A percentile compares a stretch with the other conserved stretches of the same genome.
Evolutionary conservation across 2,888 invertebrate genomes (phyloP).

Genomic region (Drosophila mayaguana): DNA sequence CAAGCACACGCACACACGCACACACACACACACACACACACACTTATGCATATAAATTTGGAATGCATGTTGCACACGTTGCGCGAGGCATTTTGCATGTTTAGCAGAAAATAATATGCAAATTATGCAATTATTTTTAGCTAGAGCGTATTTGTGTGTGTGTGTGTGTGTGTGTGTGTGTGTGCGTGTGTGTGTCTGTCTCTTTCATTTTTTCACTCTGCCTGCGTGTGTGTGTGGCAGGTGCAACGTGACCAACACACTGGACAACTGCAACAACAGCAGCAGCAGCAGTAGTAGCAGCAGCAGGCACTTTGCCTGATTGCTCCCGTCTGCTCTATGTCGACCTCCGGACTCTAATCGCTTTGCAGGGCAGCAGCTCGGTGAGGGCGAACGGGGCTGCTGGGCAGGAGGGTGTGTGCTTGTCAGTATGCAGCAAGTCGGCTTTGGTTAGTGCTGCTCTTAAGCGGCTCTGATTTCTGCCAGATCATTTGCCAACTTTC

Average conservation of each 20-base stretch:
- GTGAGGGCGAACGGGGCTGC: no score
- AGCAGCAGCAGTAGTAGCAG: neutral
- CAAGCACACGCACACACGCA: slow-evolving; percentile 27
- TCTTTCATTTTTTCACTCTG: slow-evolving; percentile 13
- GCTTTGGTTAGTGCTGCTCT: slow-evolving; percentile 56
- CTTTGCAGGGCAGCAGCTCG: slow-evolving; percentile 50
- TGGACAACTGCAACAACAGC: slow-evolving; percentile 45
- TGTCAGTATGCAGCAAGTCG: slow-evolving; percentile 34
- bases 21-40: slow-evolving; percentile 8
- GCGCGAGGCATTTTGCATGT: slow-evolving; percentile 78
- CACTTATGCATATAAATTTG: slow-evolving; percentile 39
- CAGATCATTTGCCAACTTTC: slow-evolving; percentile 80
- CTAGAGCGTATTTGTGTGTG: slow-evolving; percentile 21
- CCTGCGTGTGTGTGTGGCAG: slow-evolving; percentile 54
- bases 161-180: slow-evolving; percentile 1
- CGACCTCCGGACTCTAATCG: slow-evolving; percentile 69
- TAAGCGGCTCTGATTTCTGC: slow-evolving; percentile 75
- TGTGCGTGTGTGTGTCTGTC: neutral
- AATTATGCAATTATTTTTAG: slow-evolving; percentile 83
- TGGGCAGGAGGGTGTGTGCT: slow-evolving; percentile 1
- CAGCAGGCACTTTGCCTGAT: slow-evolving; percentile 76
- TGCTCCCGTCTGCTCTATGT: slow-evolving; percentile 74
- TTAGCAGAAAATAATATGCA: slow-evolving; percentile 81
- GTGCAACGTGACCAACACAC: slow-evolving; percentile 64
- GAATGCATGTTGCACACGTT: slow-evolving; percentile 74